Base-by-base conservation (phyloP, 2,113 vertebrate species). In the Sakesphorus luctuosus region DNA sequence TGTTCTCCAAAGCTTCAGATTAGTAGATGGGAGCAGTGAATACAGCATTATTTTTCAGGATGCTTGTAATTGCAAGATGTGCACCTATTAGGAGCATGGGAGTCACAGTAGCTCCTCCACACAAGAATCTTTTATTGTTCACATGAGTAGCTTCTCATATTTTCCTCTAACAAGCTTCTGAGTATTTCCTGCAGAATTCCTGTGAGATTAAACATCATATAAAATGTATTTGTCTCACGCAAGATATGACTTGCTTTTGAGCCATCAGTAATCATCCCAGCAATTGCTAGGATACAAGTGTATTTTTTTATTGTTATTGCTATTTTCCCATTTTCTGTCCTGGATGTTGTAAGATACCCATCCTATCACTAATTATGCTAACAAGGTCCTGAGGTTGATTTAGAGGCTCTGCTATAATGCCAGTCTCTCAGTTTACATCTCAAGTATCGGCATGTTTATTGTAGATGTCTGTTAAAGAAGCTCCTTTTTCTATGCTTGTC, bases 201-300 rank as follows among this genome's bases (percentile, higher is more conserved):
- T 96, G 83, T 4, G 88, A 94, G 90, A 90, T 96, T 94, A 96
- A 96, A 68, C 73, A 90, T 89, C 68, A 53, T 88, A 84, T 84
- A 84, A 93, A 96, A 90, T 56, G 83, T 72, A 78, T 92, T 89
- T 94, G 83, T 89, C 68, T 95, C 56, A 25, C 5, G 1, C 92
- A 97, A 96, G 96, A 94, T 94, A 85, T 75, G 76, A 96, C 96
- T 97, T 93, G 93, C 85, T 96, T 69, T 88, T 94, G 67, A 95
- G 88, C 85, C 85, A 94, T 50, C 76, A 94, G 88, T 84, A 91
- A 82, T 87, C 75, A 87, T 72, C 83, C 73, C 61, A 74, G 89
- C 50, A 82, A 89, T 81, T 88, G 82, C 82, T 88, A 87, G 82
- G 75, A 73, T 81, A 69, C 65, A 71, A 40, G 83, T 90, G 8